A percentile compares a stretch with the other conserved stretches of the same genome.
Conservation (phyloP, 2,888 invertebrate species). For the Notodonta ziczac region DNA sequence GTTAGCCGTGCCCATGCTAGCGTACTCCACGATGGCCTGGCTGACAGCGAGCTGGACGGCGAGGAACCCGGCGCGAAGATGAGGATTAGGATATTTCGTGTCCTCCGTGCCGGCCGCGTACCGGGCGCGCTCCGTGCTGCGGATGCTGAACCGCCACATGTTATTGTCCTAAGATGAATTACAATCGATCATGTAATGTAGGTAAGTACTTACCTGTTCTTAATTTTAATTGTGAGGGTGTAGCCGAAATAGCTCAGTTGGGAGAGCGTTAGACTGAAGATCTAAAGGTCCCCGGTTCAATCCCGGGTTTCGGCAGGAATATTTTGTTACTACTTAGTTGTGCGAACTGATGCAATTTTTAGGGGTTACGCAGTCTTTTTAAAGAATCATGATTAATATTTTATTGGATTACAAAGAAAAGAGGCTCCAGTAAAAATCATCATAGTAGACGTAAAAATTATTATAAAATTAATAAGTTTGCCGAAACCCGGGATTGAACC, state of each 20-base stretch:
- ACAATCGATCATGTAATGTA: too few relatives aligned
- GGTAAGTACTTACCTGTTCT: too few relatives aligned
- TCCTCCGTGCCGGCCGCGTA: conserved; percentile 31
- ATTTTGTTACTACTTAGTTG: not conserved
- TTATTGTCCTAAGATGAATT: conserved; percentile 39
- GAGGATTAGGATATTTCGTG: conserved; percentile 43
- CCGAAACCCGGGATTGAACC: conserved; percentile 14
- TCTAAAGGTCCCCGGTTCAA: conserved; percentile 1
- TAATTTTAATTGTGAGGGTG: not conserved
- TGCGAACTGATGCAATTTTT: not conserved
- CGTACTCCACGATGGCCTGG: conserved; percentile 55
- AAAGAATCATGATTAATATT: too few relatives aligned
- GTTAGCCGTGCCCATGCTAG: conserved; percentile 28
- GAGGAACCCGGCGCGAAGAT: conserved; percentile 64
- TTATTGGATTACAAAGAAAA: too few relatives aligned
- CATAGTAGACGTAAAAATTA: too few relatives aligned
- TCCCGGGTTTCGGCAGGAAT: not conserved
- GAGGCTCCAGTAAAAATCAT: too few relatives aligned
- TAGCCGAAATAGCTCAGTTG: not conserved
- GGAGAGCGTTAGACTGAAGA: not conserved
- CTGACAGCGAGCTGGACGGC: conserved; percentile 68
- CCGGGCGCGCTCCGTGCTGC: conserved; percentile 65
- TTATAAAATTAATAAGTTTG: not conserved
- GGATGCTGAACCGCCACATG: conserved; percentile 60
- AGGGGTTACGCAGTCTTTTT: too few relatives aligned